Evolutionary conservation across 2,888 invertebrate genomes (phyloP), one percentile per base, ranked within the genome.

Genomic region (Tipula unca): DNA sequence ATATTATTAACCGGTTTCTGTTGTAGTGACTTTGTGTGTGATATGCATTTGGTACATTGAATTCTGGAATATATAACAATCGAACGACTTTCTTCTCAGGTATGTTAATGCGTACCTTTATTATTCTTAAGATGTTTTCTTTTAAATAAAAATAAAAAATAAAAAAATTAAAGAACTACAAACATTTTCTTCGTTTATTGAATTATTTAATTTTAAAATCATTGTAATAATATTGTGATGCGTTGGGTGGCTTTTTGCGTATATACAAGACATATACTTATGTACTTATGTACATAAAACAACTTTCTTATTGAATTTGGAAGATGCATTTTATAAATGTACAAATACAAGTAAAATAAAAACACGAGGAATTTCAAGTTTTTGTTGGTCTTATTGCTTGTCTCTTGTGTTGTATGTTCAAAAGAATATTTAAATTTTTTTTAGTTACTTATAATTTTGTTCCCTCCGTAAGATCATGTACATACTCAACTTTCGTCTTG

Each of bases 61-160:
- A 10, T 69, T 69, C 25, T 69, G 69, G 69, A 69, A 69, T 69
- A 69, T 25, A 10, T 25, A 69, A 25, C 69, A 10, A 20, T 69
- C 69, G 69, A 69, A 69, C 69, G 69, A 69, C 69, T 69, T 69
- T 69, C 69, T 69, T 69, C 69, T 69, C 69, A 69, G 69, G 69
- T 69, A 69, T 69, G 25, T 69, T 69, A 69, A 69, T 69, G 69
- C 69, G 69, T 25, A 48, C 25, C 10, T 69, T 69, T 25, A 69
- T 25, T 69, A 69, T 69, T 69, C 69, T 48, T 69, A 69, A 69
- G 20, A 25, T 69, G 25, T 69, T 69, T 69, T 69, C 69, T 25
- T 48, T 69, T 69, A n/a, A 20, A 17, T 54, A 39, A 0, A 54
- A 54, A 42, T 13, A 42, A 42, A 42, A 42, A 14, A 6, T 42